Conservation (phyloP, 2,888 invertebrate species). For the Acronicta leporina region DNA sequence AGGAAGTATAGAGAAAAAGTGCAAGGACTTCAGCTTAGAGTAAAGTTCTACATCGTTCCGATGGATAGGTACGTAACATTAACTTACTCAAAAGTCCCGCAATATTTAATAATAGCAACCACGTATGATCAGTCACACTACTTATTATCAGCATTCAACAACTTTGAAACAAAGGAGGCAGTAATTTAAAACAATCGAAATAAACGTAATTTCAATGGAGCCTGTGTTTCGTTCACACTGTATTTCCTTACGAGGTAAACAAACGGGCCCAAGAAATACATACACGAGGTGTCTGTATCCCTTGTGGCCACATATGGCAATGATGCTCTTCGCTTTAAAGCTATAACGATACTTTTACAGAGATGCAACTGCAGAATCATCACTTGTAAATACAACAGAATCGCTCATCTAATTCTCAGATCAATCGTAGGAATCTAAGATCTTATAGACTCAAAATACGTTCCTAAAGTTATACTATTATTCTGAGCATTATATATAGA, state of each 20-base stretch:
- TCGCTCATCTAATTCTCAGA: slow-evolving; percentile 14
- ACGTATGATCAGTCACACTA: slow-evolving; percentile 30
- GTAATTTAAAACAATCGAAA: slow-evolving; percentile 40
- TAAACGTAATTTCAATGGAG: slow-evolving; percentile 33
- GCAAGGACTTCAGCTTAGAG: too few species aligned
- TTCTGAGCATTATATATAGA: too few species aligned
- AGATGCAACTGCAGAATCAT: slow-evolving; percentile 30
- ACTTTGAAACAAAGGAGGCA: slow-evolving; percentile 21
- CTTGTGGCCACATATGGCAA: slow-evolving; percentile 35
- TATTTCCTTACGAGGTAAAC: slow-evolving; percentile 47
- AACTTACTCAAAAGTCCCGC: too few species aligned
- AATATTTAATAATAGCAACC: slow-evolving; percentile 21
- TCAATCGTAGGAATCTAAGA: background rate
- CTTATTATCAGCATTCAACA: slow-evolving; percentile 13
- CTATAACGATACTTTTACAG: slow-evolving; percentile 21
- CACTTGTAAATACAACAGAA: slow-evolving; percentile 24
- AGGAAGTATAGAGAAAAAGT: too few species aligned
- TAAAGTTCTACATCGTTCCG: too few species aligned
- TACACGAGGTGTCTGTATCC: slow-evolving; percentile 34
- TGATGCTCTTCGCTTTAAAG: slow-evolving; percentile 33
- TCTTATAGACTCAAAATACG: background rate
- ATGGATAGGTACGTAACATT: too few species aligned
- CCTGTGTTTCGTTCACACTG: slow-evolving; percentile 32
- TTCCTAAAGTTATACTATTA: background rate
- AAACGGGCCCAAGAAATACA: slow-evolving; percentile 40